phyloP scores from a whole-genome alignment of 2,797 vertebrate genomes.

The Sebastes nivosus region DNA sequence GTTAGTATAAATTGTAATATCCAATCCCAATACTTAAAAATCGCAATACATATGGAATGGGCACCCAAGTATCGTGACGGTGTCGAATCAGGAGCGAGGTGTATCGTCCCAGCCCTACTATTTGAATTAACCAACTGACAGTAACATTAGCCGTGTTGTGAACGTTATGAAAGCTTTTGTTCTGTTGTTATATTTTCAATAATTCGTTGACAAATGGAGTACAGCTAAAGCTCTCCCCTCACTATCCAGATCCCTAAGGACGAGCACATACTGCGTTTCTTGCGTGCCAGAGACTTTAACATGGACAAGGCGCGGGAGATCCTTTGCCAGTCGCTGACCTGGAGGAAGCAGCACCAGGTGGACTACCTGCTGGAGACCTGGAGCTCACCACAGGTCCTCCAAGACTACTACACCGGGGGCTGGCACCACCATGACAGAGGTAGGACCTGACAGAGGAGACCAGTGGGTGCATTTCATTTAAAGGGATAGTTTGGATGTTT shows the following conservation, averaged over 20 bases:
- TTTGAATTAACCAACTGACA: neutral
- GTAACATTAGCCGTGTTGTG: neutral
- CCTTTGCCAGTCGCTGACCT: slow-evolving; percentile 93
- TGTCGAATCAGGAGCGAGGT: no score
- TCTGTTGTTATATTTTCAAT: neutral
- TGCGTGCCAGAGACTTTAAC: slow-evolving; percentile 94
- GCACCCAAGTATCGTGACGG: no score
- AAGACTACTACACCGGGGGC: slow-evolving; percentile 95
- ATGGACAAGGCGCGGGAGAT: slow-evolving; percentile 94
- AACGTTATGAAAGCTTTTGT: neutral
- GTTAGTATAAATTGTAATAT: no score
- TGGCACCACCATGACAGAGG: slow-evolving; percentile 96
- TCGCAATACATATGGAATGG: no score
- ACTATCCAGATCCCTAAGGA: slow-evolving; percentile 92
- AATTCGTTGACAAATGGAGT: neutral
- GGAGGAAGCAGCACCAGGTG: slow-evolving; percentile 97
- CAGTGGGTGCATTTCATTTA: neutral
- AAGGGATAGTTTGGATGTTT: neutral
- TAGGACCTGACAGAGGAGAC: neutral
- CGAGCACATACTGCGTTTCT: slow-evolving; percentile 94
- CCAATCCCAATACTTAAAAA: no score
- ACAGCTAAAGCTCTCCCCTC: neutral
- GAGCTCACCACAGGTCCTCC: slow-evolving; percentile 93
- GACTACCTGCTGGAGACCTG: slow-evolving; percentile 96
- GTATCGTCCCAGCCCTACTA: neutral